phyloP scores from a whole-genome alignment of 2,888 invertebrate genomes.

The Hydriomena furcata region DNA sequence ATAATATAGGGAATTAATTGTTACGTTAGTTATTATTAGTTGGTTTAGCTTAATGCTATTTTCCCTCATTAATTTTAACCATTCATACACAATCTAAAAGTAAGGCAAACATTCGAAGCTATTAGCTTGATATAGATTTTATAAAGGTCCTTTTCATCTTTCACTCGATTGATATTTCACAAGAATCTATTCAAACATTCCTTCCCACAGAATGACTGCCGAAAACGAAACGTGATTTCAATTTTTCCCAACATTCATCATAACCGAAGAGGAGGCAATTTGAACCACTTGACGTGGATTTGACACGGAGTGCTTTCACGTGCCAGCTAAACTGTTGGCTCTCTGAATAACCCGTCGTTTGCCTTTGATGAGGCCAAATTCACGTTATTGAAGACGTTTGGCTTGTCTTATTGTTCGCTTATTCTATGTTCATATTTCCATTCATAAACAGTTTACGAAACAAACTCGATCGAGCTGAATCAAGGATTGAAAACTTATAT shows the following conservation, averaged over 20 bases:
- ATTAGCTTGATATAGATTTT: neutral
- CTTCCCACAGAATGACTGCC: constrained; percentile 50
- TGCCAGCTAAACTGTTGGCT: constrained; percentile 58
- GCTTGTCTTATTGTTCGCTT: constrained; percentile 43
- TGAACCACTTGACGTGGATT: constrained; percentile 68
- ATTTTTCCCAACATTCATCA: constrained; percentile 70
- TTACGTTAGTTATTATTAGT: too few relatives aligned
- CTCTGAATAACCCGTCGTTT: constrained; percentile 67
- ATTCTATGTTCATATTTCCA: constrained; percentile 29
- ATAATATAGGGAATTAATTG: too few relatives aligned
- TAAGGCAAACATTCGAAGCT: neutral
- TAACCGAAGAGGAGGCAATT: constrained; percentile 59
- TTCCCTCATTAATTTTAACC: neutral
- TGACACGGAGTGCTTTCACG: constrained; percentile 68
- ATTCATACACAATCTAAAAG: too few relatives aligned
- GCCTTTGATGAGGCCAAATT: constrained; percentile 62
- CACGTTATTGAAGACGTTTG: constrained; percentile 55
- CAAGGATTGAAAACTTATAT: constrained; percentile 16
- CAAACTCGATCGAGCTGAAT: constrained; percentile 18
- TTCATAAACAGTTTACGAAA: constrained; percentile 33
- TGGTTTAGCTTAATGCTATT: neutral
- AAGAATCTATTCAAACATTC: constrained; percentile 52
- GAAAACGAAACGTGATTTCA: constrained; percentile 67
- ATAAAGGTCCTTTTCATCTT: constrained; percentile 25
- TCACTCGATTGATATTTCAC: constrained; percentile 51